These are phyloP conservation scores for Arion vulgaris DNA, from an alignment of 1,140 invertebrate species.

Conservation along the genomic window DNA sequence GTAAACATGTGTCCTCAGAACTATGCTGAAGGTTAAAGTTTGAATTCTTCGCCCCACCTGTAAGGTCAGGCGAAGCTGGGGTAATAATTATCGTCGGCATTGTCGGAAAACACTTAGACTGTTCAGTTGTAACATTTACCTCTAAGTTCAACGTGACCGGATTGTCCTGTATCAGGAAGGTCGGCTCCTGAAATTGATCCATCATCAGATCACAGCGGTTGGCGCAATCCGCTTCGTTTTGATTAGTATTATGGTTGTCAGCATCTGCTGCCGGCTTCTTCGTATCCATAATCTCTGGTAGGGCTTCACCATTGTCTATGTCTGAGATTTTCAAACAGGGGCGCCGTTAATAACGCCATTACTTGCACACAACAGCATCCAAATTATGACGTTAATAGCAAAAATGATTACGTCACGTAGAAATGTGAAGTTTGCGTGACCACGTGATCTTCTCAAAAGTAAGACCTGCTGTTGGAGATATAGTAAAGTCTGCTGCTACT, in stretches of 20 bases:
- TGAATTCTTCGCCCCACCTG: neutral
- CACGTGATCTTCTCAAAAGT: no score
- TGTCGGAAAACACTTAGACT: neutral
- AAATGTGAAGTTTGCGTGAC: neutral
- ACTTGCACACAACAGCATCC: neutral
- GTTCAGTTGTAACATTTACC: slow-evolving; percentile 17
- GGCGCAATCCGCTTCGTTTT: slow-evolving; percentile 28
- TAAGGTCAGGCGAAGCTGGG: slow-evolving; percentile 19
- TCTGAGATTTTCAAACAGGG: neutral
- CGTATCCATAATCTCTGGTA: neutral
- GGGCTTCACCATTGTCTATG: neutral
- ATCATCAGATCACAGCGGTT: neutral
- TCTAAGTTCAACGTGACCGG: neutral
- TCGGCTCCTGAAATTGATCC: slow-evolving; percentile 23
- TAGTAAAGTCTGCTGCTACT: no score
- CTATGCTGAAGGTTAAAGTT: neutral
- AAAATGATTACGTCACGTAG: neutral
- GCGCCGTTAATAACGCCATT: slow-evolving; percentile 27
- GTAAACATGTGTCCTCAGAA: neutral
- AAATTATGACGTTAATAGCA: neutral
- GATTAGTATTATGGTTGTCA: slow-evolving; percentile 46
- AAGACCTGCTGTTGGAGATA: no score
- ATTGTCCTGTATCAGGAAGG: neutral
- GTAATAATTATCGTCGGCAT: slow-evolving; percentile 34
- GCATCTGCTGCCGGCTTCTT: neutral